Base-by-base conservation (phyloP, 2,113 vertebrate species). In the Sakesphorus luctuosus region DNA sequence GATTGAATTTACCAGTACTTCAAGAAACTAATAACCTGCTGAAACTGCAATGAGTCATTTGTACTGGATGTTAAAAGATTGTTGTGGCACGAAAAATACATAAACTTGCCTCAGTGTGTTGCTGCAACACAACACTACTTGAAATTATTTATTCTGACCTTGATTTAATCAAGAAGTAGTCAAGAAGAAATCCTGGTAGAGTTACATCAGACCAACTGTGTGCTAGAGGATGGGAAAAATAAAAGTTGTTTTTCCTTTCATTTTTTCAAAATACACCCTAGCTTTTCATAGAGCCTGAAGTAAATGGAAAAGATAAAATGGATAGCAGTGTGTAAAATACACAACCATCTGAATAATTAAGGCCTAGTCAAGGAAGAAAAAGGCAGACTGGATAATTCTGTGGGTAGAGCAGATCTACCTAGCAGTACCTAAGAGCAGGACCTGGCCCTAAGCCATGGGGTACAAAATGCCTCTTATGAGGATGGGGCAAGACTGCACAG, bases 401-500 rank as follows among this genome's bases (percentile, higher is more conserved):
- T 36, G 50, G n/a, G 28, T 10, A 86, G 31, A 53, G 25, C 33
- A 62, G 43, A 76, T 62, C 46, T 63, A 69, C 11, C 10, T 16
- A 67, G 24, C 24, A 52, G 36, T 59, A 35, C 49, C 18, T 74
- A 69, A 65, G 23, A 68, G 62, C 29, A 84, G 35, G 15, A 84
- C n/a, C 44, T 71, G 67, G 46, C 53, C 43, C 38, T 78, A n/a
- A 81, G 56, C 43, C 89, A 56, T 65, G 40, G 47, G 9, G 43
- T 81, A 44, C 52, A 72, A 87, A 86, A 81, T 44, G 20, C 9
- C 0, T 0, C 21, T 55, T 55, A 49, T 0, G 0, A 40, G 15
- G 38, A 55, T 3, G 13, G 65, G 65, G 33, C 83, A 93, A 84
- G 92, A 84, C 73, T 52, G 38, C 18, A 15, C 80, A 81, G 40